Percentiles rank a stretch among this genome's conserved stretches.
These are phyloP conservation scores for Lophotis ruficrista DNA, from an alignment of 2,113 vertebrate species.

Conservation along the genomic window DNA sequence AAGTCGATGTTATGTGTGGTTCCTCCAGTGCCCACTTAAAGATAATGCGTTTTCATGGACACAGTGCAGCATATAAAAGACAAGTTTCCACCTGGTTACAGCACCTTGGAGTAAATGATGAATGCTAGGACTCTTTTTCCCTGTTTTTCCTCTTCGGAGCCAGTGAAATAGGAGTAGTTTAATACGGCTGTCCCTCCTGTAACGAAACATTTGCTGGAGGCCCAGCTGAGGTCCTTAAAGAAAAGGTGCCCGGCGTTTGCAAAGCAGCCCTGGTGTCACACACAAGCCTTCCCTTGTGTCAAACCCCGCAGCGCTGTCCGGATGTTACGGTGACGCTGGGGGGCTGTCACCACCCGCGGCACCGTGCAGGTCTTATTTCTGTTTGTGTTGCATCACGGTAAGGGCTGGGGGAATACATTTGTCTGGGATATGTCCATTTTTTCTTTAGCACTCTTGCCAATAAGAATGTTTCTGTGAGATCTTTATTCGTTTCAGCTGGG, in stretches of 20 bases:
- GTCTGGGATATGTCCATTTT: not conserved
- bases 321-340: not conserved
- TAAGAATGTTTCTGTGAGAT: not conserved
- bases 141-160: not conserved
- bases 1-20: not conserved
- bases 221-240: not conserved
- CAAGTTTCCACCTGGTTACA: constrained; percentile 15
- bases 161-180: not conserved
- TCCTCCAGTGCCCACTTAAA: constrained; percentile 46
- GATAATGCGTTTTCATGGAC: constrained; percentile 33
- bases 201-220: not conserved
- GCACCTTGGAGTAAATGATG: constrained; percentile 48
- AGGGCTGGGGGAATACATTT: not conserved
- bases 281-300: not conserved
- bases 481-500: not conserved
- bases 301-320: not conserved
- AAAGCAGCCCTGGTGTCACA: not conserved
- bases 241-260: not conserved
- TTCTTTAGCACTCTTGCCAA: not conserved
- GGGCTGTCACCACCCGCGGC: not conserved
- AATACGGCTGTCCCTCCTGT: not conserved
- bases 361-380: not conserved
- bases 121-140: not conserved
- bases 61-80: constrained; percentile 36
- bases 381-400: not conserved